phyloP scores from a whole-genome alignment of 2,888 invertebrate genomes.

The Azorinus chamasolen region DNA sequence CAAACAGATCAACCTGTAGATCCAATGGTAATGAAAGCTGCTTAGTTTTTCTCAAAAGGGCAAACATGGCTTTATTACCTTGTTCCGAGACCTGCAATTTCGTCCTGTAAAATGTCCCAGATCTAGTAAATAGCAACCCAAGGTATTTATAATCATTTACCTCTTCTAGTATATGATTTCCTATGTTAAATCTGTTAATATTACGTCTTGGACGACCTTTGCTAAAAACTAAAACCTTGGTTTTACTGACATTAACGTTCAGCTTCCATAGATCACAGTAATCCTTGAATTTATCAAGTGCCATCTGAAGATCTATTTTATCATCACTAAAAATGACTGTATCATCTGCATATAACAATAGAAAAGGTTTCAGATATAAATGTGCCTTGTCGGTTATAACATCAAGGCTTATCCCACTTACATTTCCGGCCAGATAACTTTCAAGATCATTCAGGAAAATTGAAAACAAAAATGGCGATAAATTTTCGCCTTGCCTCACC shows the following conservation, averaged over 20 bases:
- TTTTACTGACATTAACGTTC: conserved; percentile 18
- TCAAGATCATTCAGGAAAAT: conserved; percentile 19
- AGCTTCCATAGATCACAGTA: conserved; percentile 24
- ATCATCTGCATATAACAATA: conserved; percentile 12
- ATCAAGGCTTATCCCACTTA: neutral
- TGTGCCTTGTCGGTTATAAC: neutral
- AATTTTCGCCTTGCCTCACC: conserved; percentile 16
- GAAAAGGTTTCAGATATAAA: conserved; percentile 19
- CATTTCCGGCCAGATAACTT: neutral
- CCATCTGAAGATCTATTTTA: neutral
- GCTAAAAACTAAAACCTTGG: no score
- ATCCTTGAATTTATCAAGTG: neutral
- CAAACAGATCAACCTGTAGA: no score
- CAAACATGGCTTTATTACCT: no score
- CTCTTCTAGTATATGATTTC: no score
- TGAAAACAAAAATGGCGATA: conserved; percentile 14
- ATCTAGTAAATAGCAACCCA: no score
- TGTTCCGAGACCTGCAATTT: no score
- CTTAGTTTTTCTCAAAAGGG: no score
- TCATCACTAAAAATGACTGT: conserved; percentile 12
- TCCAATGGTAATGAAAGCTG: no score
- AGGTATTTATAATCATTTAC: no score
- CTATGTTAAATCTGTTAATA: no score
- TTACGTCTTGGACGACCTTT: no score
- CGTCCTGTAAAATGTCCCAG: no score